phyloP scores from a whole-genome alignment of 2,888 invertebrate genomes.

The Adelognathus sp. region DNA sequence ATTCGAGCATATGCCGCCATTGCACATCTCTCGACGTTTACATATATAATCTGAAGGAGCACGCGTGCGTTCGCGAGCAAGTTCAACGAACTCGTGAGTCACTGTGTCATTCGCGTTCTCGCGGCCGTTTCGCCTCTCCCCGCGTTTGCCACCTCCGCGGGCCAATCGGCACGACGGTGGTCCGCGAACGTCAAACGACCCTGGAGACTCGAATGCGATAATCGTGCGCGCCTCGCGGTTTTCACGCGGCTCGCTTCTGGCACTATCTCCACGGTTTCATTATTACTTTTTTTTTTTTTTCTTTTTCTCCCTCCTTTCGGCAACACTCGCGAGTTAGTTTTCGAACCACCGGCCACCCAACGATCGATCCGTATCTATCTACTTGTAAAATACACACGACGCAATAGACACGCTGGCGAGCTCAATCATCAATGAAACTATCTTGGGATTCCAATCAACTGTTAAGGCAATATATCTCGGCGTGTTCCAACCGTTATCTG shows the following conservation, averaged over 20 bases:
- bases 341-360: conserved; percentile 36
- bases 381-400: no score
- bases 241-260: conserved; percentile 45
- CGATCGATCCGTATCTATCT: conserved; percentile 37
- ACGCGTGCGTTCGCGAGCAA: conserved; percentile 60
- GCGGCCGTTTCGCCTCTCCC: conserved; percentile 23
- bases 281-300: no score
- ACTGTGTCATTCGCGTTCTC: conserved; percentile 58
- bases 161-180: conserved; percentile 46
- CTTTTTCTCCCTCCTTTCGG: not conserved
- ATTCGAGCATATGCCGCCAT: conserved; percentile 44
- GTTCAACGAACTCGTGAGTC: conserved; percentile 66
- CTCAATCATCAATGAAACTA: conserved; percentile 1
- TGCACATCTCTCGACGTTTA: conserved; percentile 43
- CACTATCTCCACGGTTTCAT: no score
- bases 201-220: conserved; percentile 55
- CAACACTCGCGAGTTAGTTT: conserved; percentile 25
- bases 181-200: conserved; percentile 55
- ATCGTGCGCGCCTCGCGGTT: conserved; percentile 48
- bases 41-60: conserved; percentile 38
- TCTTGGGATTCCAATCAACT: conserved; percentile 7
- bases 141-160: not conserved
- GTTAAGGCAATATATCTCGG: not conserved
- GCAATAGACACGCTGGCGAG: not conserved
- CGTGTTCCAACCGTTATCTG: not conserved